Evolutionary conservation across 2,113 vertebrate species (phyloP).

Genomic region (Xenopus tropicalis): DNA sequence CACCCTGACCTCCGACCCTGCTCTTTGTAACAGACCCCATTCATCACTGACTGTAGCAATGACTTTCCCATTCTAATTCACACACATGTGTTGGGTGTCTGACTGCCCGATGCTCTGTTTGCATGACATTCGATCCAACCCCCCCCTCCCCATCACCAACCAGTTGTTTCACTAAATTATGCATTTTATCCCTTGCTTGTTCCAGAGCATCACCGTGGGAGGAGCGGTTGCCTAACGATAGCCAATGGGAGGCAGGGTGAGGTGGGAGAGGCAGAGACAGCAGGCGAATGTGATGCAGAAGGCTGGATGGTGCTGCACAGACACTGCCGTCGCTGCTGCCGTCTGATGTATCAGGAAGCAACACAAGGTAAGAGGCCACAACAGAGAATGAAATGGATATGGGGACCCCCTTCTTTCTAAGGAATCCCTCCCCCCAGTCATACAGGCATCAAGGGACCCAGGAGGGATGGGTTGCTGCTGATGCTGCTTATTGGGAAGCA

Average conservation of each 20-base stretch:
- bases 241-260: background rate
- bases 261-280: constrained; percentile 27
- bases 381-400: background rate
- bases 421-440: too few relatives aligned
- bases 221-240: constrained; percentile 7
- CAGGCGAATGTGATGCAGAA: constrained; percentile 29
- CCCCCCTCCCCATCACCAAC: background rate
- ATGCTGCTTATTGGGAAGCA: too few relatives aligned
- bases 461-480: too few relatives aligned
- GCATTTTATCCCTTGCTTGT: constrained; percentile 19
- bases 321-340: background rate
- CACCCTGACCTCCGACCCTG: too few relatives aligned
- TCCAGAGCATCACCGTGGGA: constrained; percentile 8
- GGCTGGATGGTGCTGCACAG: constrained; percentile 17
- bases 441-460: too few relatives aligned
- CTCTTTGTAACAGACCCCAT: too few relatives aligned
- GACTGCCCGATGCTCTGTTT: background rate
- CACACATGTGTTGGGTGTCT: too few relatives aligned
- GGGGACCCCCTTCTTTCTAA: background rate
- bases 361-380: constrained; percentile 14
- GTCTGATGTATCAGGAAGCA: constrained; percentile 30
- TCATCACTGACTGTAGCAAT: too few relatives aligned
- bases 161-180: constrained; percentile 41
- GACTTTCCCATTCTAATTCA: too few relatives aligned
- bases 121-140: constrained; percentile 27